Conservation (phyloP, 2,113 vertebrate species). For the Pelecanoides urinatrix region DNA sequence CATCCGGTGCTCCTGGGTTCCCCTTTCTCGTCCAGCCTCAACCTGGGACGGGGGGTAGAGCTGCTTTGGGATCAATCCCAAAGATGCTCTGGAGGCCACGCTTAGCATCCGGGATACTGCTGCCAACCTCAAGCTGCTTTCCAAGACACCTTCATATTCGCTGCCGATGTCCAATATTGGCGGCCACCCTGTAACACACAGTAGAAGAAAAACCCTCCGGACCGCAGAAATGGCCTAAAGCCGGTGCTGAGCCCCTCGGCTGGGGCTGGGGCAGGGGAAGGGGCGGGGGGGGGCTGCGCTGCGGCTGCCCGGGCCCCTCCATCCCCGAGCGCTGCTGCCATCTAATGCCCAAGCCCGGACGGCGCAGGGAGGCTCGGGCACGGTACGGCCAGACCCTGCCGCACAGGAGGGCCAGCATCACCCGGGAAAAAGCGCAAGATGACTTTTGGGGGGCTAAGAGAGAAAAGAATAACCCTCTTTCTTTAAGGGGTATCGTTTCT, state of each 20-base stretch:
- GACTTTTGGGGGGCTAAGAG: fast-evolving
- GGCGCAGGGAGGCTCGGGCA: neutral
- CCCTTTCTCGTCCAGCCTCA: neutral
- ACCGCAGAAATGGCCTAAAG: fast-evolving
- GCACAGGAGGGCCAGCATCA: fast-evolving
- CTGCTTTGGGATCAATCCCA: neutral
- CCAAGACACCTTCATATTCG: fast-evolving
- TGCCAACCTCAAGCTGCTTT: neutral
- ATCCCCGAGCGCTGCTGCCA: constrained; percentile 65
- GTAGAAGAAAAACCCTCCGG: fast-evolving
- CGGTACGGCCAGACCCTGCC: fast-evolving
- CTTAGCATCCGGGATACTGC: fast-evolving
- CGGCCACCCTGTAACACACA: neutral
- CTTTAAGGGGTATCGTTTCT: fast-evolving
- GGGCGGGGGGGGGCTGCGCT: neutral
- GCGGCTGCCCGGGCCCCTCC: neutral
- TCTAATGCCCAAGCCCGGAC: constrained; percentile 3
- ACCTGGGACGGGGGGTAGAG: neutral
- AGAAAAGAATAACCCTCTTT: fast-evolving
- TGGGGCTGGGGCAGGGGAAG: neutral
- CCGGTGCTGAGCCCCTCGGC: fast-evolving
- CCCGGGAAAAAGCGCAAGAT: fast-evolving
- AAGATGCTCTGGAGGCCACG: neutral
- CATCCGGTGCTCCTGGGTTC: neutral
- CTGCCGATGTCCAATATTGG: fast-evolving